A percentile compares a stretch with the other conserved stretches of the same genome.
Conservation (phyloP, 2,797 vertebrate genomes). For the Gymnopithys bicolor region DNA sequence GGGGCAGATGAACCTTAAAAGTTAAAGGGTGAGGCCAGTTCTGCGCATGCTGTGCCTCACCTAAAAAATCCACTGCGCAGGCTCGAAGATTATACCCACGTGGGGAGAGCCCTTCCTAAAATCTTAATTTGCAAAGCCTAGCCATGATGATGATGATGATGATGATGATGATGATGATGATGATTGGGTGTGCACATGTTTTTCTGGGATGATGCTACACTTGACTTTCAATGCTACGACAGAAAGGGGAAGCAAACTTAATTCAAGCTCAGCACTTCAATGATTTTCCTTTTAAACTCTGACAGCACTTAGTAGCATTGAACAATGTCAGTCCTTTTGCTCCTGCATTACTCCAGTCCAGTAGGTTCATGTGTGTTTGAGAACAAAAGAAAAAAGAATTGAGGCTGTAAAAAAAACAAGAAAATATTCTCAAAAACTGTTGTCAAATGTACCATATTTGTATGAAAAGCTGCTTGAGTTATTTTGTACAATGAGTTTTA, state of each 20-base stretch:
- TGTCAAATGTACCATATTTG: constrained; percentile 83
- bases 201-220: background rate
- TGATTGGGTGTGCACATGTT: background rate
- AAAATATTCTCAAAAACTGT: constrained; percentile 72
- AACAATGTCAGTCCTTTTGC: constrained; percentile 15
- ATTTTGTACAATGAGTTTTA: constrained; percentile 83
- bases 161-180: too few relatives aligned
- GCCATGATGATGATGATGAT: too few relatives aligned
- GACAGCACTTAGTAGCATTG: constrained; percentile 43
- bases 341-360: constrained; percentile 49
- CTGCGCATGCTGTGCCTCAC: too few relatives aligned
- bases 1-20: too few relatives aligned
- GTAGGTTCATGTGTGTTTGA: constrained; percentile 66
- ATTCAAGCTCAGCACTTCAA: constrained; percentile 24
- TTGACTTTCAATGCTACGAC: background rate
- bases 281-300: constrained; percentile 42
- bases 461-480: constrained; percentile 80
- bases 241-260: constrained; percentile 5
- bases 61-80: too few relatives aligned
- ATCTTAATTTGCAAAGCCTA: too few relatives aligned
- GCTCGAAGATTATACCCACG: too few relatives aligned
- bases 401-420: constrained; percentile 70
- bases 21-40: too few relatives aligned
- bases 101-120: too few relatives aligned
- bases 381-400: constrained; percentile 52